Evolutionary conservation across 23 tunicate species (phyloP).

Genomic region (Ciona savignyi): DNA sequence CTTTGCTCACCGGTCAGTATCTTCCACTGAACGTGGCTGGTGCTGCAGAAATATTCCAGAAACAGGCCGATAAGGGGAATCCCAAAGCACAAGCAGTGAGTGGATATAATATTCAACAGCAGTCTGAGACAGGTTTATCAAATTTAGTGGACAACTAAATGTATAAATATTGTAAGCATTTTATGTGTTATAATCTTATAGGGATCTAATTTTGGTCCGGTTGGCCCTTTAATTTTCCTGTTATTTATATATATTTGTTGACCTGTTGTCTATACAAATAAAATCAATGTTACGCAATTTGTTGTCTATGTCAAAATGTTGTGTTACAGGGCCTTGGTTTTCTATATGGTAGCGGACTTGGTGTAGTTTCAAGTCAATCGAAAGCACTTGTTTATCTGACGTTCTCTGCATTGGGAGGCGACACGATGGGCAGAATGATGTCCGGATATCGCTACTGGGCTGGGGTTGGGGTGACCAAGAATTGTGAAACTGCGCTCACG

Average conservation of each 20-base stretch:
- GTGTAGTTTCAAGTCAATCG: slow-evolving; percentile 80
- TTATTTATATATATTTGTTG: neutral
- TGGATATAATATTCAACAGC: neutral
- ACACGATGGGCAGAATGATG: slow-evolving; percentile 83
- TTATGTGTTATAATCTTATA: too few species aligned
- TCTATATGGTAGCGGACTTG: slow-evolving; percentile 84
- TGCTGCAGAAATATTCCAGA: slow-evolving; percentile 44
- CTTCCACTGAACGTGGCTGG: slow-evolving; percentile 34
- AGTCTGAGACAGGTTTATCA: too few species aligned
- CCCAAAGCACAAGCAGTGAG: slow-evolving; percentile 85
- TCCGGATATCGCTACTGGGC: slow-evolving; percentile 82
- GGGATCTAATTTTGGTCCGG: too few species aligned
- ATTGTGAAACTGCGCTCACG: slow-evolving; percentile 76
- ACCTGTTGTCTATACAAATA: neutral
- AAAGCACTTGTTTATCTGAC: slow-evolving; percentile 68
- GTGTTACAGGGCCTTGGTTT: slow-evolving; percentile 60
- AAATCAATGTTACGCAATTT: too few species aligned
- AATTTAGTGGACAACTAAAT: too few species aligned
- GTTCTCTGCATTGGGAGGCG: slow-evolving; percentile 86
- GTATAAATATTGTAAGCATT: too few species aligned
- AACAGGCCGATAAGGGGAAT: slow-evolving; percentile 61
- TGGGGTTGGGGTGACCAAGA: slow-evolving; percentile 68
- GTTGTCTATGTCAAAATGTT: neutral
- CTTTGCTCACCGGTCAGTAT: slow-evolving; percentile 34
- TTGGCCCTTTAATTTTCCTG: too few species aligned